Conservation (phyloP, 2,888 invertebrate species). For the Drosophila ezoana region DNA sequence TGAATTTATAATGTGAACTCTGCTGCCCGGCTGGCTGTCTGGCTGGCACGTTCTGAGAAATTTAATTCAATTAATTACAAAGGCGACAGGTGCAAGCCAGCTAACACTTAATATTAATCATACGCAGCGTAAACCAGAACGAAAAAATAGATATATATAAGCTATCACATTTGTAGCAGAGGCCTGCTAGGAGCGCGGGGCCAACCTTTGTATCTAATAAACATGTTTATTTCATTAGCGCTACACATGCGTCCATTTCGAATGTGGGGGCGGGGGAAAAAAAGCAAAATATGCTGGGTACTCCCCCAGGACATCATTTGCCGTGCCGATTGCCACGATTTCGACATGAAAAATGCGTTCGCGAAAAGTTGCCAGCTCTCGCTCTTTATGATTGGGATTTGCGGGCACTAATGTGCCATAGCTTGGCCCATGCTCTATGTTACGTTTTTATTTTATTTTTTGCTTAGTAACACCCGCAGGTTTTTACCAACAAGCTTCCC, state of each 20-base stretch:
- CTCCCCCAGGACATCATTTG: conserved; percentile 73
- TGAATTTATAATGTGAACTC: conserved; percentile 68
- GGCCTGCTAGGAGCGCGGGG: conserved; percentile 31
- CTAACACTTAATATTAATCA: conserved; percentile 73
- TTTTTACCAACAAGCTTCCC: conserved; percentile 19
- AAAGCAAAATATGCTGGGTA: conserved; percentile 32
- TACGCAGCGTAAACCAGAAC: conserved; percentile 51
- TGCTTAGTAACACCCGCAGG: conserved; percentile 32
- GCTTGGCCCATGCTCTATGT: conserved; percentile 34
- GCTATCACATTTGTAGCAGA: conserved; percentile 8
- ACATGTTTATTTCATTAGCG: conserved; percentile 79
- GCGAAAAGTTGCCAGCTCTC: conserved; percentile 64
- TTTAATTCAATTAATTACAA: conserved; percentile 78
- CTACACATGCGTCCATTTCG: conserved; percentile 69
- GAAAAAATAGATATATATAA: not conserved
- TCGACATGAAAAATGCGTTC: conserved; percentile 79
- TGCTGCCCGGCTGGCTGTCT: conserved; percentile 39
- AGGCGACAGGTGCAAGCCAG: conserved; percentile 69
- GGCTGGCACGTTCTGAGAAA: conserved; percentile 67
- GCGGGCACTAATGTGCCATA: conserved; percentile 76
- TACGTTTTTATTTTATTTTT: conserved; percentile 16
- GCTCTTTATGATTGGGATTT: conserved; percentile 77
- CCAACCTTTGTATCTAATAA: conserved; percentile 72
- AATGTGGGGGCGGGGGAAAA: conserved; percentile 25
- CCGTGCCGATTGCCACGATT: conserved; percentile 69